A percentile compares a stretch with the other conserved stretches of the same genome.
Conservation (phyloP, 1,140 invertebrate species). For the Lepidurus couesii region DNA sequence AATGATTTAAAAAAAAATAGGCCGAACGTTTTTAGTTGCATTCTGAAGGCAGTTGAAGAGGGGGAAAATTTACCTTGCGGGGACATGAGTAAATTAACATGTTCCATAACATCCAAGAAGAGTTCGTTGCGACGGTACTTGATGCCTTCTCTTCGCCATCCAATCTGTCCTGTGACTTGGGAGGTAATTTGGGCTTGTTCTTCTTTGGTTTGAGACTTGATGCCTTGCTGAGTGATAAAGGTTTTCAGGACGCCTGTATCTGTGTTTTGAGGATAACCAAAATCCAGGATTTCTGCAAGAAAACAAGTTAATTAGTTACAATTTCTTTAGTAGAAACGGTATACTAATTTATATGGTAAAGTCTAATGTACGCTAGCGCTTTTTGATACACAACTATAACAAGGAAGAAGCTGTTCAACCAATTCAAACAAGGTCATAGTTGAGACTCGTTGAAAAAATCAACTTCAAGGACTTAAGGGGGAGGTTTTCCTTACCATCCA, state of each 20-base stretch:
- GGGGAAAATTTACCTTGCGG: constrained; percentile 70
- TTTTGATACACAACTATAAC: no score
- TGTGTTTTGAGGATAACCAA: constrained; percentile 99
- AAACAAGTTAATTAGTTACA: constrained; percentile 23
- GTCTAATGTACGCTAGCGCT: background rate
- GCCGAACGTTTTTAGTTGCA: background rate
- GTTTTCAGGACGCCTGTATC: constrained; percentile 98
- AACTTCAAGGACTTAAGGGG: background rate
- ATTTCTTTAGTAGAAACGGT: background rate
- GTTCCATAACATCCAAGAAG: constrained; percentile 98
- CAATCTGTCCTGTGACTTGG: constrained; percentile 98
- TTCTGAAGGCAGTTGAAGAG: background rate
- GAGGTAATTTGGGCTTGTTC: constrained; percentile 99
- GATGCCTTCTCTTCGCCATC: constrained; percentile 98
- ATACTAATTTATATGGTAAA: no score
- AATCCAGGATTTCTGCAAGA: constrained; percentile 91
- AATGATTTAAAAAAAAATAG: constrained; percentile 26
- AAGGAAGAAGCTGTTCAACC: no score
- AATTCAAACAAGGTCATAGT: no score
- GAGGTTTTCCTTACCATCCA: constrained; percentile 69
- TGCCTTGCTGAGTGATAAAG: constrained; percentile 98
- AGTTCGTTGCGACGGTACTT: constrained; percentile 98
- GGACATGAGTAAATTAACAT: constrained; percentile 98
- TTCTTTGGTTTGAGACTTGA: constrained; percentile 97
- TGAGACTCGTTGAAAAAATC: no score